Evolutionary conservation across 2,888 invertebrate genomes (phyloP).

Genomic region (Lordiphosa fenestrarum): DNA sequence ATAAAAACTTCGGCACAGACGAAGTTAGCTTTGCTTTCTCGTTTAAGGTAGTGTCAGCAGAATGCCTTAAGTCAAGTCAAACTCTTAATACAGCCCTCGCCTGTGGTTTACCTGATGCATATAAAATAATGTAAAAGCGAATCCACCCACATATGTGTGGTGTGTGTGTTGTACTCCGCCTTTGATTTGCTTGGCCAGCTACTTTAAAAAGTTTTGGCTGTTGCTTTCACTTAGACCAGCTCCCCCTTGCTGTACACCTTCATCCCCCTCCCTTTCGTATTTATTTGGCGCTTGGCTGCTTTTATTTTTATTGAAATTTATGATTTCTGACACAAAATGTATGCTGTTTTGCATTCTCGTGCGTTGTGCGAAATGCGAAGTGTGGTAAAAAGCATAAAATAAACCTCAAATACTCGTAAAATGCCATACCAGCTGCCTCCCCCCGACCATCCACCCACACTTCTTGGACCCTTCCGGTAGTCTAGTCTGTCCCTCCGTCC

Average conservation of each 20-base stretch:
- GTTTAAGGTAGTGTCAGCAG: too few species aligned
- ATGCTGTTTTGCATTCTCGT: slow-evolving; percentile 63
- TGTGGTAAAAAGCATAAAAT: slow-evolving; percentile 62
- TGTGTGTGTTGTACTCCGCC: not conserved
- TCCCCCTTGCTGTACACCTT: not conserved
- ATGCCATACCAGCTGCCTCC: slow-evolving; percentile 37
- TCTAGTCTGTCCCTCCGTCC: slow-evolving; percentile 29
- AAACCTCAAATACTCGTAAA: slow-evolving; percentile 71
- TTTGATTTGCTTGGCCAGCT: slow-evolving; percentile 15
- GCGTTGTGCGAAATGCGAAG: not conserved
- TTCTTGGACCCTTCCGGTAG: slow-evolving; percentile 55
- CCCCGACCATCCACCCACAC: not conserved
- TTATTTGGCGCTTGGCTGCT: slow-evolving; percentile 59
- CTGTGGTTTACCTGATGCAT: too few species aligned
- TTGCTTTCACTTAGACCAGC: slow-evolving; percentile 51
- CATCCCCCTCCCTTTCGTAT: slow-evolving; percentile 31
- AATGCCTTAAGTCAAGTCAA: too few species aligned
- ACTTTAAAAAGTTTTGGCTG: slow-evolving; percentile 34
- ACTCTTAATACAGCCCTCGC: too few species aligned
- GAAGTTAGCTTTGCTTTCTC: too few species aligned
- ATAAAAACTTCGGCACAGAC: too few species aligned
- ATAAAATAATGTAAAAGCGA: too few species aligned
- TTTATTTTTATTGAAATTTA: slow-evolving; percentile 69
- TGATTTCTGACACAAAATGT: slow-evolving; percentile 69
- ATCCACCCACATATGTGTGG: too few species aligned